Evolutionary conservation across 2,888 invertebrate species (phyloP).

Genomic region (Gari tellinella): DNA sequence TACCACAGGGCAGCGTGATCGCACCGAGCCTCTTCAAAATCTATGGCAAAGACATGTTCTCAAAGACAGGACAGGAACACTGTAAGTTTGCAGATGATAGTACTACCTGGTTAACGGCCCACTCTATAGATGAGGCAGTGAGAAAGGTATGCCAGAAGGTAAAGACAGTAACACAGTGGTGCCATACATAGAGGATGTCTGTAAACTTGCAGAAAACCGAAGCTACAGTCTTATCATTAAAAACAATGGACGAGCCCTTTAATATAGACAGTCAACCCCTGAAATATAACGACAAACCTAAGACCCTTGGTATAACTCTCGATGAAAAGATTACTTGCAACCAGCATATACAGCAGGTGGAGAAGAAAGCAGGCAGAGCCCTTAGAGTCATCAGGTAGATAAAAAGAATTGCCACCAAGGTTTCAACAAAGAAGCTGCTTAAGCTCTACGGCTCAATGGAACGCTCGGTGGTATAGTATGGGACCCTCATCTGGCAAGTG

Average conservation of each 20-base stretch:
- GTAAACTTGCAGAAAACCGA: conserved; percentile 14
- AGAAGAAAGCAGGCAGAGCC: conserved; percentile 17
- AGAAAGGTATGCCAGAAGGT: conserved; percentile 1
- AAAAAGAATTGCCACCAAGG: conserved; percentile 16
- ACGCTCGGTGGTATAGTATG: background rate
- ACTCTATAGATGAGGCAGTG: conserved; percentile 1
- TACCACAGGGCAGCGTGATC: conserved; percentile 9
- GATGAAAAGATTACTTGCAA: conserved; percentile 16
- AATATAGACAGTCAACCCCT: background rate
- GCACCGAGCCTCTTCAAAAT: conserved; percentile 6
- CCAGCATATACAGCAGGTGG: conserved; percentile 2
- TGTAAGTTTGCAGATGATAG: conserved; percentile 18
- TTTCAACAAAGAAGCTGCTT: conserved; percentile 14
- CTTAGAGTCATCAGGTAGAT: conserved; percentile 21
- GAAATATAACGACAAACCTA: conserved; percentile 3
- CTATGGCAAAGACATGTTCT: conserved; percentile 15
- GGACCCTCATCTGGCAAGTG: background rate
- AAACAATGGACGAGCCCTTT: too few relatives aligned
- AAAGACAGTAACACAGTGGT: conserved; percentile 7
- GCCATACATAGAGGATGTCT: conserved; percentile 9
- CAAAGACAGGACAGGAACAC: background rate
- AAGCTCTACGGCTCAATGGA: conserved; percentile 6
- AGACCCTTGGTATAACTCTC: conserved; percentile 14
- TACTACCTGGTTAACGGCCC: conserved; percentile 9
- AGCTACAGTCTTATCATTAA: conserved; percentile 13